Base-by-base conservation (phyloP, 2,888 invertebrate species). In the Metacarcinus magister region DNA sequence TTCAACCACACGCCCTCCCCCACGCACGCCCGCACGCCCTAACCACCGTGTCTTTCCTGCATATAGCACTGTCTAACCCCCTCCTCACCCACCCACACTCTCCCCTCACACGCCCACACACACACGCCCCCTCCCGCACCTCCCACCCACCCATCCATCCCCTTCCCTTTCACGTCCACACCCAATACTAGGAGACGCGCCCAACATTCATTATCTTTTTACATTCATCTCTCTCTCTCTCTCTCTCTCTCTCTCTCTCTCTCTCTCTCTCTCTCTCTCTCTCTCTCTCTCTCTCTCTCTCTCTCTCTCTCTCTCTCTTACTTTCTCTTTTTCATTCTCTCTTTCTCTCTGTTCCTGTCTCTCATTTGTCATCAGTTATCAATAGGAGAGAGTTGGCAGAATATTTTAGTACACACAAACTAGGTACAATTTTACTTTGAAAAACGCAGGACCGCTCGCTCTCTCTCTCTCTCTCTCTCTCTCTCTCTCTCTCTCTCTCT, bases 361-460 rank as follows among this genome's bases (percentile, higher is more conserved):
- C 92, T 75, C 92, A 92, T 92, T 94, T 94, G 94, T 89, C 90
- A 54, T 87, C 67, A 89, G 87, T 89, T 87, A 95, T 95, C 93
- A 95, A 95, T 95, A 87, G 93, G 7, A 91, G 92, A 93, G 75
- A 82, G 44, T 75, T 87, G 48, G 44, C 75, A 67, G 93, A 93
- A 92, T 95, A 89, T 95, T 95, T 92, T 92, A 95, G 87, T 92
- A 95, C 91, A 95, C 82, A 82, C 92, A 93, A 95, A 95, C 92
- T 92, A 95, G 92, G 92, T 60, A 95, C 94, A 93, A 94, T 95
- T 95, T 94, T 92, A 46, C 94, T 95, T 94, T 95, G 94, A 91
- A 95, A 95, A 95, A 95, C 87, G 91, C 94, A 67, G 43, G 94
- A 67, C 28, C 5, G 60, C 75, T 60, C n/a, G n/a, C n/a, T n/a